These are phyloP conservation scores for Dolomedes plantarius DNA, from an alignment of 2,888 invertebrate genomes.

Conservation along the genomic window DNA sequence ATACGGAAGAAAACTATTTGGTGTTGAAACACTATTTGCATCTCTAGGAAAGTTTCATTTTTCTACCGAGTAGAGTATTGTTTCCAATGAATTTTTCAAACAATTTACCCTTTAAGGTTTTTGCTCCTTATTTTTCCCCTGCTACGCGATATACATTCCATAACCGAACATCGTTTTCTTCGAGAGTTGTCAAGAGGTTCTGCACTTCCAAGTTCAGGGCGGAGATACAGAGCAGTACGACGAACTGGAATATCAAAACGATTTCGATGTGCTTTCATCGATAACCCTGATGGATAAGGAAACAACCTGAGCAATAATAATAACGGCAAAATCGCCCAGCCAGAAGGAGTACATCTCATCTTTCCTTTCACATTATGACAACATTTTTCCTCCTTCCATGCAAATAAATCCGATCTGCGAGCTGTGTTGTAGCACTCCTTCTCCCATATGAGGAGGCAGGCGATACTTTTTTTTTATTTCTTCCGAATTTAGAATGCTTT, in stretches of 20 bases:
- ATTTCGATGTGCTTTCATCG: not conserved
- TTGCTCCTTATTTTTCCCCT: not conserved
- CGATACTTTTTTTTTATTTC: constrained; percentile 43
- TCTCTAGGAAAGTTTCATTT: too few relatives aligned
- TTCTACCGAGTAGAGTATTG: too few relatives aligned
- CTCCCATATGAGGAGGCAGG: not conserved
- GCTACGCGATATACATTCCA: not conserved
- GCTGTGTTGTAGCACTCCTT: not conserved
- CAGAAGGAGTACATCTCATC: not conserved
- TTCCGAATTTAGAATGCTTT: constrained; percentile 56
- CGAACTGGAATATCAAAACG: not conserved
- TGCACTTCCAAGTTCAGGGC: not conserved
- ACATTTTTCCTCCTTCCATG: constrained; percentile 43
- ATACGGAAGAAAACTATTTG: too few relatives aligned
- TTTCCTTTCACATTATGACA: constrained; percentile 56
- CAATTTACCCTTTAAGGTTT: not conserved
- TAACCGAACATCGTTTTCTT: not conserved
- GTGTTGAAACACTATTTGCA: too few relatives aligned
- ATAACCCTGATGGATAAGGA: not conserved
- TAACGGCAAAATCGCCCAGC: constrained; percentile 1
- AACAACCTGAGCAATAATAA: not conserved
- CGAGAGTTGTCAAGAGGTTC: constrained; percentile 4
- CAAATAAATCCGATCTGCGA: constrained; percentile 64
- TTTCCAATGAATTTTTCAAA: too few relatives aligned
- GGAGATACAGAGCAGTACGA: not conserved